Evolutionary conservation across 2,888 invertebrate genomes (phyloP).

Genomic region (Bibio marci): DNA sequence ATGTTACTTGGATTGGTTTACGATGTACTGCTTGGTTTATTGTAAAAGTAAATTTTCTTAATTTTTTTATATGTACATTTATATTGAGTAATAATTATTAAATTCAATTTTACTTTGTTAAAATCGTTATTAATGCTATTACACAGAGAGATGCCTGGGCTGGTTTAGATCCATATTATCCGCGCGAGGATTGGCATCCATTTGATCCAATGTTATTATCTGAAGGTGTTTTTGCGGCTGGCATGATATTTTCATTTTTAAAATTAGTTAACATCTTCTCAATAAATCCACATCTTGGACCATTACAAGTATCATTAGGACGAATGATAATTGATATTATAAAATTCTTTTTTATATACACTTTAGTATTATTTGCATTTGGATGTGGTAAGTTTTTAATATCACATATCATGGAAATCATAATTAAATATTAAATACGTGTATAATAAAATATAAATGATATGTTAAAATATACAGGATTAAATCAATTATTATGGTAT

Average conservation of each 20-base stretch:
- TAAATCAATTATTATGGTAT: conserved; percentile 86
- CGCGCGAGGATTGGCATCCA: conserved; percentile 81
- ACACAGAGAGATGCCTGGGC: conserved; percentile 47
- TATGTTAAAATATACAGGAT: conserved; percentile 31
- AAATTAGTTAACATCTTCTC: conserved; percentile 95
- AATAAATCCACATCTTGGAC: conserved; percentile 90
- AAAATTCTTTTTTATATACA: conserved; percentile 91
- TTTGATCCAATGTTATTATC: conserved; percentile 91
- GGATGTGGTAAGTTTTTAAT: conserved; percentile 59
- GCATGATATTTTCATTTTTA: conserved; percentile 90
- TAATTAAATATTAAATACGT: background rate
- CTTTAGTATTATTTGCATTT: conserved; percentile 83
- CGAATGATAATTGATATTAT: conserved; percentile 88
- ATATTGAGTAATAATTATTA: too few relatives aligned
- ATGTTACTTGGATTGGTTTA: conserved; percentile 82
- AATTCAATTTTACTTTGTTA: too few relatives aligned
- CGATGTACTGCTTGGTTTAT: conserved; percentile 76
- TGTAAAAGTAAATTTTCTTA: conserved; percentile 52
- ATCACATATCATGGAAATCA: background rate
- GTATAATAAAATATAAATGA: conserved; percentile 1
- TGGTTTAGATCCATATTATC: conserved; percentile 66
- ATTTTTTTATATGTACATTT: too few relatives aligned
- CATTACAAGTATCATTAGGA: conserved; percentile 80
- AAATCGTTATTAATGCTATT: background rate
- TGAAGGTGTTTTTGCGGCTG: conserved; percentile 89